Percentiles rank a stretch among this genome's conserved stretches.
These are phyloP conservation scores for Patiria miniata DNA, from an alignment of 35 echinoderm and acorn worm genomes.

Conservation along the genomic window DNA sequence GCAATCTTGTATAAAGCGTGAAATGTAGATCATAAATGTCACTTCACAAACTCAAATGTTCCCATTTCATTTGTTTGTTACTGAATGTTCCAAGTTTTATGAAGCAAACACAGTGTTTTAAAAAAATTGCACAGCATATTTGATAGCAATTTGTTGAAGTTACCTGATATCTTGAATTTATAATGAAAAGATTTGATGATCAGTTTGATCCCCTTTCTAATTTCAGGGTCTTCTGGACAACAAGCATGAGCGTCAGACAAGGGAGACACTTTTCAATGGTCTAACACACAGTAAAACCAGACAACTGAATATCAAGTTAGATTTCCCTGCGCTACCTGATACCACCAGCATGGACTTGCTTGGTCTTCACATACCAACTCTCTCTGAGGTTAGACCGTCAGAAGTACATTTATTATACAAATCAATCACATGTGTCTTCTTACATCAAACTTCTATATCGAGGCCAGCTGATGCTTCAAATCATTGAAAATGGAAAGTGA, in stretches of 20 bases:
- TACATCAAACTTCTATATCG: not conserved
- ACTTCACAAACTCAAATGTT: too few species aligned
- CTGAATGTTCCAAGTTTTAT: too few species aligned
- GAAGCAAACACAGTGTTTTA: too few species aligned
- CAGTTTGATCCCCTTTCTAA: not conserved
- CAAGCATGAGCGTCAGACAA: constrained; percentile 25
- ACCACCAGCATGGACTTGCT: constrained; percentile 50
- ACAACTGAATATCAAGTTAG: constrained; percentile 53
- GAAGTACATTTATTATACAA: not conserved
- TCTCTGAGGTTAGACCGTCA: constrained; percentile 50
- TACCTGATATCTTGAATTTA: too few species aligned
- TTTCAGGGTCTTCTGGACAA: constrained; percentile 48
- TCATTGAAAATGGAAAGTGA: too few species aligned
- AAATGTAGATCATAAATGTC: too few species aligned
- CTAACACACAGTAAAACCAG: constrained; percentile 52
- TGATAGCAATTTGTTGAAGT: too few species aligned
- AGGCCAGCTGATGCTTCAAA: too few species aligned
- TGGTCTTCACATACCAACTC: constrained; percentile 55
- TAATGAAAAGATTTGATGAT: too few species aligned
- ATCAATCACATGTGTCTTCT: not conserved
- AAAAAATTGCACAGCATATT: too few species aligned
- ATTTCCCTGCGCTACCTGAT: constrained; percentile 62
- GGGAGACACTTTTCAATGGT: constrained; percentile 54
- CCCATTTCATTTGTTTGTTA: too few species aligned
- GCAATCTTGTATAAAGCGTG: too few species aligned